Conservation (phyloP, 2,113 vertebrate species). For the Nothoprocta perdicaria region DNA sequence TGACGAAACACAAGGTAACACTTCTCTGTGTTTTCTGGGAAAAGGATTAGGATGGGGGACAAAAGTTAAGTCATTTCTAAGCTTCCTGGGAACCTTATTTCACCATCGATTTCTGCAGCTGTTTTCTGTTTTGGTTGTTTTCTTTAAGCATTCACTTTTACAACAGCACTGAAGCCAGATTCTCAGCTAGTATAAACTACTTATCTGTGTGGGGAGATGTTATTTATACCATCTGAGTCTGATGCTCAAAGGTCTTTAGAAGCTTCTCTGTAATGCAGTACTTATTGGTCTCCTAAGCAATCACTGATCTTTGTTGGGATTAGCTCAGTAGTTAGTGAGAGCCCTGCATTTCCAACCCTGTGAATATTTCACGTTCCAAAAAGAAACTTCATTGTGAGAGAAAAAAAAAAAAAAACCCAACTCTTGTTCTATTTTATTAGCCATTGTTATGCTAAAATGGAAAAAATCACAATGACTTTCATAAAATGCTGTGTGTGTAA, state of each 20-base stretch:
- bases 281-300: background rate
- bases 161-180: background rate
- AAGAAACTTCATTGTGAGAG: background rate
- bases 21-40: background rate
- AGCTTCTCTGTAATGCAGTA: background rate
- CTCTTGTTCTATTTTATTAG: background rate
- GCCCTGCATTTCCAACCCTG: background rate
- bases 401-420: background rate
- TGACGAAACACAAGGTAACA: slow-evolving; percentile 95
- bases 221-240: background rate
- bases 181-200: background rate
- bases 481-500: background rate
- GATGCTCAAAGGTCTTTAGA: background rate
- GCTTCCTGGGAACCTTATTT: background rate
- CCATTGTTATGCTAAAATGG: background rate
- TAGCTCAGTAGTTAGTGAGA: background rate
- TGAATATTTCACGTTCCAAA: background rate
- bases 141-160: background rate
- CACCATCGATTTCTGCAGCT: background rate
- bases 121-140: background rate
- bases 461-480: background rate
- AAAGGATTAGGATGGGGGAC: background rate
- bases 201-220: background rate
- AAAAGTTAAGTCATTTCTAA: background rate
- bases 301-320: background rate